A percentile compares a stretch with the other conserved stretches of the same genome.
phyloP scores from a whole-genome alignment of 2,888 invertebrate genomes.

The Hyles lineata region DNA sequence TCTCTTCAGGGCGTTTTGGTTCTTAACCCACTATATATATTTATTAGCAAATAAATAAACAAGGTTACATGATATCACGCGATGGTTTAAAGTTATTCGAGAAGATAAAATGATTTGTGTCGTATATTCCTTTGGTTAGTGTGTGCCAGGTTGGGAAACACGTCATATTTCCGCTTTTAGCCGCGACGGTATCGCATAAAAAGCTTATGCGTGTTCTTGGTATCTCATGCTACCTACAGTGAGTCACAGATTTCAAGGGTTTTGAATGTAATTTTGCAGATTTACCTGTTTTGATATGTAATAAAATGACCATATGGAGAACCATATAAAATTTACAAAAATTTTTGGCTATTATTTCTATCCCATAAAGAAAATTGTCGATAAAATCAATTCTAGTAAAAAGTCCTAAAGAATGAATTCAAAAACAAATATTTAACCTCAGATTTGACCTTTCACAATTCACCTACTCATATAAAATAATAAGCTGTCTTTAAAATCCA shows the following conservation, averaged over 20 bases:
- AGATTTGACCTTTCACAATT: no score
- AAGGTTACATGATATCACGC: neutral
- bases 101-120: neutral
- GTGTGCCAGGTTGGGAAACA: slow-evolving; percentile 20
- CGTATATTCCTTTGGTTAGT: neutral
- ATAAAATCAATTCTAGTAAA: no score
- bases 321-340: no score
- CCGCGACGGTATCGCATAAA: slow-evolving; percentile 17
- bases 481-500: no score
- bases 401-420: no score
- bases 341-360: no score
- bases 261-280: neutral
- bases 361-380: no score
- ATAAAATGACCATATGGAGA: no score
- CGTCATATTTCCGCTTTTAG: slow-evolving; percentile 22
- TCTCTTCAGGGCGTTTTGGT: no score
- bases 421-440: no score
- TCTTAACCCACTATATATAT: neutral
- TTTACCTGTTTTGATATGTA: slow-evolving; percentile 8
- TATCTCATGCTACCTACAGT: neutral
- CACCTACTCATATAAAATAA: no score
- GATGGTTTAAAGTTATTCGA: neutral
- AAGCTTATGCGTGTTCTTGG: slow-evolving; percentile 18
- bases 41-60: neutral
- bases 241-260: neutral